These are phyloP conservation scores for Tetragonula carbonaria DNA, from an alignment of 2,888 invertebrate genomes.

Conservation along the genomic window DNA sequence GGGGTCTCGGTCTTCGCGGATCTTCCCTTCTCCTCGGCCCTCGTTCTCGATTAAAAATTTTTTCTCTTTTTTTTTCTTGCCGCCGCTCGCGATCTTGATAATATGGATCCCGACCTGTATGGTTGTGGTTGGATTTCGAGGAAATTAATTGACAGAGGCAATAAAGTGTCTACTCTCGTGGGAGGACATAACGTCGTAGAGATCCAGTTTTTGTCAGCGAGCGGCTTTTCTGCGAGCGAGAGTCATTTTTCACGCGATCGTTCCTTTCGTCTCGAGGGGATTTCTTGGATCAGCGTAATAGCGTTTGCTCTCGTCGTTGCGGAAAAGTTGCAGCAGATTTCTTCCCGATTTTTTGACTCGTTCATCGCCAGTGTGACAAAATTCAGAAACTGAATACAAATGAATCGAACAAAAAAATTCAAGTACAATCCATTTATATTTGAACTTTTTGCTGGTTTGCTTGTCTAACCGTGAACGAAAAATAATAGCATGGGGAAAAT, in stretches of 20 bases:
- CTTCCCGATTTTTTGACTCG: no score
- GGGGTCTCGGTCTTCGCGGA: conserved; percentile 36
- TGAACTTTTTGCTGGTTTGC: no score
- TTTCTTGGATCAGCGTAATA: not conserved
- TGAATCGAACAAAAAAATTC: no score
- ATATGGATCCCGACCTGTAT: not conserved
- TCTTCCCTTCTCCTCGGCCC: not conserved
- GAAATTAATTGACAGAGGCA: conserved; percentile 26
- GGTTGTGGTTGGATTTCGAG: not conserved
- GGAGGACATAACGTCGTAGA: not conserved
- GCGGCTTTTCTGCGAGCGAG: not conserved
- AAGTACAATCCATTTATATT: no score
- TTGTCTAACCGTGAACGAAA: no score
- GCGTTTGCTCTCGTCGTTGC: not conserved
- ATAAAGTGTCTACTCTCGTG: not conserved
- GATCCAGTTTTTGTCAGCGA: not conserved
- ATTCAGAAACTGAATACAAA: no score
- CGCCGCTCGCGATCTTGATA: not conserved
- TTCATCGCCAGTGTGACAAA: no score
- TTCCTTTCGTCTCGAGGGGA: not conserved
- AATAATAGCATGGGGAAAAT: no score
- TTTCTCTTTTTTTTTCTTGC: conserved; percentile 20
- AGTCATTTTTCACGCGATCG: not conserved
- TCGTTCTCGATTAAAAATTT: conserved; percentile 51
- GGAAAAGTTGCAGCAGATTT: no score